Percentiles rank a stretch among this genome's conserved stretches.
Conservation (phyloP, 1,140 invertebrate species). For the Microvelia longipes region DNA sequence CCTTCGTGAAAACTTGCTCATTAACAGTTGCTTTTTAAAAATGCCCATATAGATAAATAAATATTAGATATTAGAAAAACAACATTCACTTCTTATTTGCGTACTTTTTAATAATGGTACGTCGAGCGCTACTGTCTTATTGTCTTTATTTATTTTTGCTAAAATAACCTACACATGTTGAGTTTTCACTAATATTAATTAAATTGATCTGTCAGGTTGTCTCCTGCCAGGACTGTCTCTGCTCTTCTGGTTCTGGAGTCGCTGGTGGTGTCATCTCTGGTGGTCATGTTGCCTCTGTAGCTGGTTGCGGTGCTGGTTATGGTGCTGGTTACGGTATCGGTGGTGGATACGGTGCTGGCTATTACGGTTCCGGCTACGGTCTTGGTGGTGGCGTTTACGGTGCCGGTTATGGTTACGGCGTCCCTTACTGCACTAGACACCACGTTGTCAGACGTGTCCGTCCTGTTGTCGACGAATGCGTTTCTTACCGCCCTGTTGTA, state of each 20-base stretch:
- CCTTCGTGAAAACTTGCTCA: too few species aligned
- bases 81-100: neutral
- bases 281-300: neutral
- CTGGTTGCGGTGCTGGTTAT: neutral
- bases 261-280: neutral
- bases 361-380: neutral
- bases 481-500: neutral
- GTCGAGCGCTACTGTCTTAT: neutral
- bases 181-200: neutral
- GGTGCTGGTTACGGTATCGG: neutral
- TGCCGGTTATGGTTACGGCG: neutral
- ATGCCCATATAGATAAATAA: too few species aligned
- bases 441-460: neutral
- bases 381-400: too few species aligned
- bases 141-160: neutral
- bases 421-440: neutral
- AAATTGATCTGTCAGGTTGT: neutral
- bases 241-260: neutral
- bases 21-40: too few species aligned
- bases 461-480: constrained; percentile 14
- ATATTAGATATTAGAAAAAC: too few species aligned
- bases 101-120: neutral
- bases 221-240: neutral
- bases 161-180: neutral
- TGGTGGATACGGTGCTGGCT: neutral